phyloP scores from a whole-genome alignment of 1,140 invertebrate genomes.

The Glossosoma conforme region DNA sequence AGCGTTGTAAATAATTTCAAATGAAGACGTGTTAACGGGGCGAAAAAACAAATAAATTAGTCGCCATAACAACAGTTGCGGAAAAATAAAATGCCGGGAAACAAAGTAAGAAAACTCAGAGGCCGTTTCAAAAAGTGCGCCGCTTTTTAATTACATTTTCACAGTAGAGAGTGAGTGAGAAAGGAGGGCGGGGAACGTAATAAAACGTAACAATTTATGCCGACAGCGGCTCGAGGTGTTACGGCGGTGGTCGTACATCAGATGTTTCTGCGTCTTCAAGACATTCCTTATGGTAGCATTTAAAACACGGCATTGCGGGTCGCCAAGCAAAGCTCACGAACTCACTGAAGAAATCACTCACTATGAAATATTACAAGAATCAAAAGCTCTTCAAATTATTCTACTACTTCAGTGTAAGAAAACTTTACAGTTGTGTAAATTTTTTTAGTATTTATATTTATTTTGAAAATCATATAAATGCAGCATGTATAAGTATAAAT shows the following conservation, averaged over 20 bases:
- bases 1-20: no score
- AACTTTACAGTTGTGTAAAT: no score
- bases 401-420: no score
- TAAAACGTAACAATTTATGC: slow-evolving; percentile 21
- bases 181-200: no score
- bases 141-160: slow-evolving; percentile 25
- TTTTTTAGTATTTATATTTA: no score
- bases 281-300: neutral
- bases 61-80: slow-evolving; percentile 20
- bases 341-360: no score
- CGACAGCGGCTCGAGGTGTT: slow-evolving; percentile 11
- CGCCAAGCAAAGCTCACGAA: no score
- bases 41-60: slow-evolving; percentile 20
- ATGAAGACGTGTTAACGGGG: slow-evolving; percentile 16
- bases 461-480: no score
- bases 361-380: no score
- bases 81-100: slow-evolving; percentile 17
- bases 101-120: slow-evolving; percentile 16
- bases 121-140: slow-evolving; percentile 18
- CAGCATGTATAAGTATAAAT: no score
- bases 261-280: neutral
- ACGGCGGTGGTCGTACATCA: slow-evolving; percentile 5
- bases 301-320: neutral
- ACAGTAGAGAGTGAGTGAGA: no score
- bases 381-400: no score